Evolutionary conservation across 2,888 invertebrate species (phyloP).

Genomic region (Colostygia pectinataria): DNA sequence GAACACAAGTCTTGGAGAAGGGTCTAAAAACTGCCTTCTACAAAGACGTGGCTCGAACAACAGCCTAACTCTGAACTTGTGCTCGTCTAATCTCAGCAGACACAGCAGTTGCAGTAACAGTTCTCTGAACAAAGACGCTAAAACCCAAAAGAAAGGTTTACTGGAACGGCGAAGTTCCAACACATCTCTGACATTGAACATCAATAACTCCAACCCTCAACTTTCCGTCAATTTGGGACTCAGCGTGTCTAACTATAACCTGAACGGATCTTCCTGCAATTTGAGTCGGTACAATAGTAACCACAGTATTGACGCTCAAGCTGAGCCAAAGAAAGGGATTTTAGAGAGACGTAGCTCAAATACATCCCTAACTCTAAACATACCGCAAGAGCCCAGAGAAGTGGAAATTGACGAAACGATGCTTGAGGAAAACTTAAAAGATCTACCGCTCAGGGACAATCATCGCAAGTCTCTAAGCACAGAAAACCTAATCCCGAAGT

Average conservation of each 20-base stretch:
- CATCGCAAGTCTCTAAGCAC: conserved; percentile 84
- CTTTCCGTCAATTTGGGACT: conserved; percentile 72
- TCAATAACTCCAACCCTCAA: conserved; percentile 73
- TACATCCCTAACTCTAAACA: conserved; percentile 89
- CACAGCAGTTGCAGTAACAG: conserved; percentile 84
- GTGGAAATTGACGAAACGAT: conserved; percentile 72
- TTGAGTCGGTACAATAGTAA: conserved; percentile 76
- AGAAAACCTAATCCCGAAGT: conserved; percentile 82
- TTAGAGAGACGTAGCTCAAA: conserved; percentile 91
- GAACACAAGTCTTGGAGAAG: conserved; percentile 68
- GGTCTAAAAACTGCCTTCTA: conserved; percentile 85
- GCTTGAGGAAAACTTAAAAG: conserved; percentile 62
- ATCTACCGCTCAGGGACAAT: conserved; percentile 63
- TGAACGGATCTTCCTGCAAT: conserved; percentile 78
- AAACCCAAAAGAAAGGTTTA: conserved; percentile 85
- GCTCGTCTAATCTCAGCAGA: conserved; percentile 75
- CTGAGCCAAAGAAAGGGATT: conserved; percentile 83
- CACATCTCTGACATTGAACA: conserved; percentile 93
- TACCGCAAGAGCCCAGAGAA: conserved; percentile 72
- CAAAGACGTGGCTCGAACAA: conserved; percentile 94
- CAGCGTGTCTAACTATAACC: conserved; percentile 78
- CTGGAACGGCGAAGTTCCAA: conserved; percentile 94
- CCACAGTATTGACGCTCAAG: conserved; percentile 69
- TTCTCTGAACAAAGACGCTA: conserved; percentile 76
- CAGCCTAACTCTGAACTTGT: conserved; percentile 91